These are phyloP conservation scores for Bhutanitis thaidina DNA, from an alignment of 2,888 invertebrate species.

Conservation along the genomic window DNA sequence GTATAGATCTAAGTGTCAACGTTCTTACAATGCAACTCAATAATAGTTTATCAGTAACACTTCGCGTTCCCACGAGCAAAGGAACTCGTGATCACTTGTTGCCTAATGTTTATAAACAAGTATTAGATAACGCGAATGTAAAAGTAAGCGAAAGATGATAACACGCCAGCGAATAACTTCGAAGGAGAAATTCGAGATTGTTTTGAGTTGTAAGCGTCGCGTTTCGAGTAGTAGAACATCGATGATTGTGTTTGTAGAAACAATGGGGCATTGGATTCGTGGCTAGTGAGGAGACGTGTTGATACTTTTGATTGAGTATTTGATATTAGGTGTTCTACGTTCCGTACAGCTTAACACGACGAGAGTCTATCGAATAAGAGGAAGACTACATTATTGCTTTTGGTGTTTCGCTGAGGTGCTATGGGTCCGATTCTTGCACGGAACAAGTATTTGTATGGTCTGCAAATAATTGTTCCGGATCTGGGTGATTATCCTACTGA, in stretches of 20 bases:
- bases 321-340: too few relatives aligned
- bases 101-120: constrained; percentile 20
- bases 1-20: neutral
- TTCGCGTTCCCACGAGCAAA: constrained; percentile 13
- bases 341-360: too few relatives aligned
- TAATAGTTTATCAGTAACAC: constrained; percentile 6
- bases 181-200: constrained; percentile 19
- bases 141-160: constrained; percentile 22
- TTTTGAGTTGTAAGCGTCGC: constrained; percentile 15
- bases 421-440: too few relatives aligned
- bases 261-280: constrained; percentile 10
- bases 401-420: too few relatives aligned
- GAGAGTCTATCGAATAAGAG: too few relatives aligned
- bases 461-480: too few relatives aligned
- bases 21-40: neutral
- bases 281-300: neutral
- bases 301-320: neutral
- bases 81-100: constrained; percentile 11
- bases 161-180: constrained; percentile 7
- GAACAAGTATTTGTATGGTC: too few relatives aligned
- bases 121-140: constrained; percentile 18
- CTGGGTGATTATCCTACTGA: too few relatives aligned
- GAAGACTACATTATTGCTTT: too few relatives aligned
- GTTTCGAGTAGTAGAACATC: constrained; percentile 1
- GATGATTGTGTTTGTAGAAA: constrained; percentile 11